phyloP scores from a whole-genome alignment of 2,888 invertebrate genomes.

The Agrotis clavis region DNA sequence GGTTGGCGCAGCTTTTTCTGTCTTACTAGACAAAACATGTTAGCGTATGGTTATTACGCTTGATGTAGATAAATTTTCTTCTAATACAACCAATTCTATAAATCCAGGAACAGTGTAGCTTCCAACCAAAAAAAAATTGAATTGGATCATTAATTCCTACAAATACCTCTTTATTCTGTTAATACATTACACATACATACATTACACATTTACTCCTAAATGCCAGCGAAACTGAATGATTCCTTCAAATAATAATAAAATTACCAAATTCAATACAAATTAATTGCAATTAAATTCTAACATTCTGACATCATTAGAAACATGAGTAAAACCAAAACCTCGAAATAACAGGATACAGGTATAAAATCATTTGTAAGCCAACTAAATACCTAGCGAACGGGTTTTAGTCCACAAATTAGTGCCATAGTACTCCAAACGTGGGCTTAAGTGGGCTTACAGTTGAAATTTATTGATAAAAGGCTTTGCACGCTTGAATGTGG shows the following conservation, averaged over 20 bases:
- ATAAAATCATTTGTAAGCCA: constrained; percentile 63
- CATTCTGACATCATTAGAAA: constrained; percentile 15
- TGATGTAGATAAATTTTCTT: no score
- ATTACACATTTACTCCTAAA: no score
- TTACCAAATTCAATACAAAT: background rate
- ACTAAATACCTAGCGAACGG: constrained; percentile 59
- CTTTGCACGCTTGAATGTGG: constrained; percentile 69
- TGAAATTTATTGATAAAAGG: constrained; percentile 76
- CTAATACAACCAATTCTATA: no score
- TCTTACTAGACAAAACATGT: no score
- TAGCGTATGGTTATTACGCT: no score
- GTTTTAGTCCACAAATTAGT: constrained; percentile 72
- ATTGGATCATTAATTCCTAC: no score
- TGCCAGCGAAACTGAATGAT: background rate
- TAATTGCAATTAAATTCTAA: background rate
- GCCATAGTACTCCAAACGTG: constrained; percentile 60
- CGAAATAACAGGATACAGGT: constrained; percentile 29
- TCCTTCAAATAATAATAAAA: background rate
- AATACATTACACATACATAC: no score
- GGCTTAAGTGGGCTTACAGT: constrained; percentile 69
- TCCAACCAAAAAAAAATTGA: no score
- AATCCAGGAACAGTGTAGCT: no score
- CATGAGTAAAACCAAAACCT: constrained; percentile 1
- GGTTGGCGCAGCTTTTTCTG: no score
- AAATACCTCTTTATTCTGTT: no score